These are phyloP conservation scores for Hestina assimilis DNA, from an alignment of 1,140 invertebrate species.

Conservation along the genomic window DNA sequence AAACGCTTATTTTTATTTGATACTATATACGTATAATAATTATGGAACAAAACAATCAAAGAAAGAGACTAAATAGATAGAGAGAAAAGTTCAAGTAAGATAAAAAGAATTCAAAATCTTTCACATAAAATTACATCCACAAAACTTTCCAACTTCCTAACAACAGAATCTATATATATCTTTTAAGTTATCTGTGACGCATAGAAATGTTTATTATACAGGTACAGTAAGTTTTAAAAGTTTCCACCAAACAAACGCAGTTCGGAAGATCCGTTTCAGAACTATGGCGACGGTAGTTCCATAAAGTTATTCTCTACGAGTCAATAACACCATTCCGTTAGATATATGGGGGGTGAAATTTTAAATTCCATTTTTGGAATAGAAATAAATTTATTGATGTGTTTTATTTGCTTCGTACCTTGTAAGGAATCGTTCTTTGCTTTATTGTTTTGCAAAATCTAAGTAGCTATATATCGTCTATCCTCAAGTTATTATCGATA, in stretches of 20 bases:
- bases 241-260: conserved; percentile 44
- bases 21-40: no score
- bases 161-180: conserved; percentile 1
- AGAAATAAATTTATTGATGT: conserved; percentile 44
- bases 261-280: conserved; percentile 40
- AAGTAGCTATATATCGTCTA: no score
- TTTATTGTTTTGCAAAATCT: no score
- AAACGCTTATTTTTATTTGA: no score
- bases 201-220: conserved; percentile 38
- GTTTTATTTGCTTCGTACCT: conserved; percentile 24
- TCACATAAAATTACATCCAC: background rate
- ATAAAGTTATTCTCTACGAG: conserved; percentile 48
- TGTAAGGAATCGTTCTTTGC: no score
- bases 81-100: no score
- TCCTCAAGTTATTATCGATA: no score
- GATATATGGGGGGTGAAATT: conserved; percentile 60
- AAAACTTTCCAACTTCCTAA: background rate
- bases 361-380: conserved; percentile 49
- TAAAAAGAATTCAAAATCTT: no score
- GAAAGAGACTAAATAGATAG: no score
- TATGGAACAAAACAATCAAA: no score
- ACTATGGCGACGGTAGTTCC: conserved; percentile 45
- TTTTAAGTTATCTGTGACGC: conserved; percentile 27
- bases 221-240: conserved; percentile 48
- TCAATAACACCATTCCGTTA: conserved; percentile 65